Evolutionary conservation across 64 coral and sea anemone genomes (phyloP), one percentile per base, ranked within the genome.

Genomic region (Actinia tenebrosa): DNA sequence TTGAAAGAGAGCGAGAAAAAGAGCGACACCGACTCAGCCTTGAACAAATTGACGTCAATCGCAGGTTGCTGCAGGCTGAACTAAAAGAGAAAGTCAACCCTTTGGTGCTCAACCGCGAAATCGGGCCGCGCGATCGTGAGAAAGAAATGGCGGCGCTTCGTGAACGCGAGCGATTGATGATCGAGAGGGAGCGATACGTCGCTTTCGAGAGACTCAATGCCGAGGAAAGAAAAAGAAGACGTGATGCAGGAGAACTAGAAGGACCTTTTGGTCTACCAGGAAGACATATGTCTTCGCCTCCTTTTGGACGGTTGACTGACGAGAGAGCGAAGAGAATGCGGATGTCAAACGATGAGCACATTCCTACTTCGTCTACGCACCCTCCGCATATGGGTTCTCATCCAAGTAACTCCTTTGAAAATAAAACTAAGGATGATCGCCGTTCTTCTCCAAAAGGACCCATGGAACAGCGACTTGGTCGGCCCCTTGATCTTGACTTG

Each of bases 21-120:
- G 94, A 97, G 54, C 89, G 94, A 1, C 94, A 97, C 78, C 88
- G 94, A 27, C 56, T 97, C 27, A 97, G 94, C 64, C 88, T 97
- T n/a, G 94, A 97, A 83, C 94, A 97, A 87, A 87, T 97, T 5
- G 94, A 97, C 53, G 94, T 90, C 63, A 97, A 97, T 56, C 89
- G 94, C 19, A 84, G 94, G 43, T 78, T 97, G 11, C 86, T 97
- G 77, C 94, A 97, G 68, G 91, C 91, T 45, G 94, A 97, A 43
- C 91, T 97, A 30, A 97, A 97, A 82, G 94, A 97, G 45, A 97
- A 97, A 89, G 89, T 97, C 30, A 97, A 97, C 42, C 94, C 94
- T 25, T 68, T 97, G 2, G 94, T 97, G 15, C 89, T 97, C 43
- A 93, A 90, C 79, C 91, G 88, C 19, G 94, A 97, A 18, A 83